Conservation (phyloP, 1,140 invertebrate genomes). For the Sarcophaga peregrina region DNA sequence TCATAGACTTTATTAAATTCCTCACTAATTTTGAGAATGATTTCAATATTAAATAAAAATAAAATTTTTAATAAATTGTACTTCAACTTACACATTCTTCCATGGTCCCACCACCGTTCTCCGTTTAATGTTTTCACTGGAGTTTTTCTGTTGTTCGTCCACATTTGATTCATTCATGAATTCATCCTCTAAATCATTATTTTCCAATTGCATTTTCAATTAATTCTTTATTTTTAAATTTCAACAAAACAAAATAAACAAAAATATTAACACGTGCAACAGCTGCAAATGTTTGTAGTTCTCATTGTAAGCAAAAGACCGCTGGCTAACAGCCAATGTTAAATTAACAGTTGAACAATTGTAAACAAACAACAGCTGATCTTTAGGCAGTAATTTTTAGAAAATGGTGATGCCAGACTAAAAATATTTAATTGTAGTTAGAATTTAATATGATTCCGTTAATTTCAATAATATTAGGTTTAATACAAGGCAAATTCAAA, state of each 20-base stretch:
- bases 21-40: conserved; percentile 47
- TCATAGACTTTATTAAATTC: conserved; percentile 58
- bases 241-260: conserved; percentile 24
- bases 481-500: too few relatives aligned
- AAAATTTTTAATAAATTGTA: not conserved
- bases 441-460: too few relatives aligned
- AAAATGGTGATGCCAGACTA: not conserved
- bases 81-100: conserved; percentile 44
- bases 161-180: not conserved
- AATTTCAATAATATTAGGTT: too few relatives aligned
- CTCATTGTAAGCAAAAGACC: not conserved
- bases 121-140: conserved; percentile 14
- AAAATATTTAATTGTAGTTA: too few relatives aligned
- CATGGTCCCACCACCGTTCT: conserved; percentile 44
- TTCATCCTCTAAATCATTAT: not conserved
- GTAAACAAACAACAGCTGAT: not conserved
- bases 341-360: not conserved
- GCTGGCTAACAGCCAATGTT: not conserved
- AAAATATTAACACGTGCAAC: conserved; percentile 21
- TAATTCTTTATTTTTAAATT: not conserved
- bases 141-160: not conserved
- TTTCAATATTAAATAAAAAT: not conserved
- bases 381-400: not conserved
- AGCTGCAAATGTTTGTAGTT: not conserved
- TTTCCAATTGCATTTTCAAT: conserved; percentile 11